Percentiles rank a stretch among this genome's conserved stretches.
Conservation (phyloP, 2,113 vertebrate genomes). For the Mustela nigripes region DNA sequence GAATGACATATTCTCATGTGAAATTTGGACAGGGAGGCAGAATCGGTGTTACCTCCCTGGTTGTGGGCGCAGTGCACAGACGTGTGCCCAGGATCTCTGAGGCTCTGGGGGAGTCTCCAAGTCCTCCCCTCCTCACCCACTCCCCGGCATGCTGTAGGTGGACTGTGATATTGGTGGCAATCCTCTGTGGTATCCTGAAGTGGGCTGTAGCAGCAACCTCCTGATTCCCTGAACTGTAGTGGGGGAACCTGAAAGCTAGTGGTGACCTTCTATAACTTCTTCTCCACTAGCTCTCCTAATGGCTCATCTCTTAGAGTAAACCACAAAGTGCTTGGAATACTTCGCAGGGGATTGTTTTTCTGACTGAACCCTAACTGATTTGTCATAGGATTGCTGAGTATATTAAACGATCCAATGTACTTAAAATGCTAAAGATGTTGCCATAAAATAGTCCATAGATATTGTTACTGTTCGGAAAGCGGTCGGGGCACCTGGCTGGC, state of each 20-base stretch:
- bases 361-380: background rate
- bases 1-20: background rate
- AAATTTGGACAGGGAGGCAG: too few relatives aligned
- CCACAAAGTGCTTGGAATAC: background rate
- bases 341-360: background rate
- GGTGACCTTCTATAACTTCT: background rate
- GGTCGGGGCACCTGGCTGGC: background rate
- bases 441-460: background rate
- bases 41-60: background rate
- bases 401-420: background rate
- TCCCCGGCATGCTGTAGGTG: background rate
- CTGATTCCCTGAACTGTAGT: background rate
- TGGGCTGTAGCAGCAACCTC: background rate
- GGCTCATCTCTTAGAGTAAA: background rate
- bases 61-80: background rate
- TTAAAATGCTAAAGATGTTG: background rate
- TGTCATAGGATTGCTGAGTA: background rate
- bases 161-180: background rate
- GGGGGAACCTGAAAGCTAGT: background rate
- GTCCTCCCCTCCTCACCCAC: background rate
- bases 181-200: background rate
- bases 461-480: background rate
- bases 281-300: background rate
- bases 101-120: background rate
- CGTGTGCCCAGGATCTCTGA: background rate